Evolutionary conservation across 2,797 vertebrate species (phyloP).

Genomic region (Myotis planiceps): DNA sequence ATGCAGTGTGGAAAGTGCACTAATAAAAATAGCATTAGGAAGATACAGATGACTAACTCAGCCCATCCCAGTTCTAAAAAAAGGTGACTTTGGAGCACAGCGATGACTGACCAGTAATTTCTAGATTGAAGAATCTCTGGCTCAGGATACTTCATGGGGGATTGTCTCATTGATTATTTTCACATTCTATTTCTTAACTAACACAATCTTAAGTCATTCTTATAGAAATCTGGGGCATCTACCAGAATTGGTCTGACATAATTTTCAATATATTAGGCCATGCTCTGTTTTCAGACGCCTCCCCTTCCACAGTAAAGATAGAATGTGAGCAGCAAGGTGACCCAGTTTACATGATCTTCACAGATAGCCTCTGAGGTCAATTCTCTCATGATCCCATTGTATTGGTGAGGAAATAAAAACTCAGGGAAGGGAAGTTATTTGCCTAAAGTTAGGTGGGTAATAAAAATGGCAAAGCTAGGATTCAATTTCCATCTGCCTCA

Average conservation of each 20-base stretch:
- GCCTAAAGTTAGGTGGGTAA: neutral
- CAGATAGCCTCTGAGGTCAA: neutral
- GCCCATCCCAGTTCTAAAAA: neutral
- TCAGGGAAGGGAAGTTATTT: neutral
- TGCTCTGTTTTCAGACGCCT: neutral
- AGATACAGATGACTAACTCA: neutral
- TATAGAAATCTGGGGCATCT: neutral
- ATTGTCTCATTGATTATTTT: neutral
- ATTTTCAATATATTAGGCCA: neutral
- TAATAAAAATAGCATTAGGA: neutral
- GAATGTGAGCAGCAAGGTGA: neutral
- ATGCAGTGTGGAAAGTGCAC: neutral
- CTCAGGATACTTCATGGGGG: neutral
- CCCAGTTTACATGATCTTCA: neutral
- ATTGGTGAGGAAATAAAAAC: slow-evolving; percentile 28
- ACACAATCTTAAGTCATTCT: neutral
- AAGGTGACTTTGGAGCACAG: neutral
- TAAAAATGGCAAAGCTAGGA: slow-evolving; percentile 1
- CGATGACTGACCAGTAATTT: neutral
- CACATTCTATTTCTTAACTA: neutral
- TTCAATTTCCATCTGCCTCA: neutral
- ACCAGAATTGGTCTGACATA: neutral
- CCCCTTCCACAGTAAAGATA: neutral
- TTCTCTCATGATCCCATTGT: neutral
- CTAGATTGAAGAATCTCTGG: neutral